Percentiles rank a stretch among this genome's conserved stretches.
Conservation (phyloP, 2,797 vertebrate species). For the Pseudochaenichthys georgianus region DNA sequence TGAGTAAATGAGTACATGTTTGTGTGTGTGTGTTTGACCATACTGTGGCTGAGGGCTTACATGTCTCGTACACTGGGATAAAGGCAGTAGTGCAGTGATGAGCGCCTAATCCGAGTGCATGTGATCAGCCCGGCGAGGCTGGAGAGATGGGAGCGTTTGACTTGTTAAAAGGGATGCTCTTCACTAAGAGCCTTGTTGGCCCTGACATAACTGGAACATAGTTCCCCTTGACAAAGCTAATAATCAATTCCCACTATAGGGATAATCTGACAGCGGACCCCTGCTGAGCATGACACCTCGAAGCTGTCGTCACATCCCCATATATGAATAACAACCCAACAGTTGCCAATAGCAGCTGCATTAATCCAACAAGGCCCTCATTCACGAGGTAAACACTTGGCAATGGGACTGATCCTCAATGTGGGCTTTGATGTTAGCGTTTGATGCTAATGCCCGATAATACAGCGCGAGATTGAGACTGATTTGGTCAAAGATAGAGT, state of each 20-base stretch:
- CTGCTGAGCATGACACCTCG: constrained; percentile 58
- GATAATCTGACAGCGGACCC: constrained; percentile 82
- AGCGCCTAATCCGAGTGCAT: constrained; percentile 69
- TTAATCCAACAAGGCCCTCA: constrained; percentile 42
- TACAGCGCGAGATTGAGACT: constrained; percentile 32
- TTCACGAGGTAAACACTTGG: constrained; percentile 53
- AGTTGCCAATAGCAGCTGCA: constrained; percentile 61
- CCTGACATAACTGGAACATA: constrained; percentile 87
- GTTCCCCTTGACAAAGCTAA: constrained; percentile 84
- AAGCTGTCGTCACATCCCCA: constrained; percentile 66
- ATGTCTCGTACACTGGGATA: constrained; percentile 59
- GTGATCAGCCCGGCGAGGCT: constrained; percentile 66
- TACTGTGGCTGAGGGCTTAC: constrained; percentile 58
- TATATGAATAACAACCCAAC: constrained; percentile 69
- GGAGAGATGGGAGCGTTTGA: constrained; percentile 76
- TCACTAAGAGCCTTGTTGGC: constrained; percentile 79
- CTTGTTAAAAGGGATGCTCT: constrained; percentile 84
- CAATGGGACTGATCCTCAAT: constrained; percentile 46
- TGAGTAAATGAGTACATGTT: constrained; percentile 41
- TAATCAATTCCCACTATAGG: constrained; percentile 82
- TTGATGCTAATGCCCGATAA: constrained; percentile 74
- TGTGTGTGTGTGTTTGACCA: constrained; percentile 34
- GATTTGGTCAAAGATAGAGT: constrained; percentile 59
- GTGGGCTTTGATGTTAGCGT: constrained; percentile 68
- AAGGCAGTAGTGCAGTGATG: constrained; percentile 70